Evolutionary conservation across 2,797 vertebrate genomes (phyloP), one percentile per base, ranked within the genome.

Genomic region (Pseudochirops cupreus): DNA sequence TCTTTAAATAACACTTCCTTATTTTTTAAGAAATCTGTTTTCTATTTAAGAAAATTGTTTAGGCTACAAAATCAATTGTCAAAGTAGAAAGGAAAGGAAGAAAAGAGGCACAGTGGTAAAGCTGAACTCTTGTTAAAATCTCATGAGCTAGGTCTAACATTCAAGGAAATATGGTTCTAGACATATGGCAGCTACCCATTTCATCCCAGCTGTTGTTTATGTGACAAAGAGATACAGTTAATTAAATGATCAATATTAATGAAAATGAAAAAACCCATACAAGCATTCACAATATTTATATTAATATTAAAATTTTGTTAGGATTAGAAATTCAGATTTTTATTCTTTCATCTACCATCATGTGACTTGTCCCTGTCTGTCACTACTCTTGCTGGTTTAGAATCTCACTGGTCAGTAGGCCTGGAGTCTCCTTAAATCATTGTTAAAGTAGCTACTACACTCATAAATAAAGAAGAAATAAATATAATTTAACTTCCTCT

Each of bases 21-120:
- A 94, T 95, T 96, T 94, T 97, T 96, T 55, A 92, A 94, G 56
- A 95, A 97, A 97, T 97, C 53, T 98, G 97, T 96, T 97, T 87
- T 50, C 39, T 87, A 46, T 50, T 87, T 50, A 26, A 50, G 39
- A 87, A 87, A 87, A 87, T 50, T 1, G 50, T 96, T 94, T 95
- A 98, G 97, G 95, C 95, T 97, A 46, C 46, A 95, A 90, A 90
- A 54, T 46, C 3, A 91, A 14, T 18, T 54, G 74, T 62, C n/a
- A 74, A 93, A 89, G 50, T 24, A 57, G 21, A 92, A 91, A 95
- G 33, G 94, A 97, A 54, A 95, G 95, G 93, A 33, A 96, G 95
- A 96, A 82, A 96, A 97, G 95, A 97, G 95, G 94, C 96, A 96
- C 2, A 56, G 33, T 33, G 13, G 5, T 31, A 91, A 90, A 52